phyloP scores from a whole-genome alignment of 2,113 vertebrate genomes.

The Jacana jacana region DNA sequence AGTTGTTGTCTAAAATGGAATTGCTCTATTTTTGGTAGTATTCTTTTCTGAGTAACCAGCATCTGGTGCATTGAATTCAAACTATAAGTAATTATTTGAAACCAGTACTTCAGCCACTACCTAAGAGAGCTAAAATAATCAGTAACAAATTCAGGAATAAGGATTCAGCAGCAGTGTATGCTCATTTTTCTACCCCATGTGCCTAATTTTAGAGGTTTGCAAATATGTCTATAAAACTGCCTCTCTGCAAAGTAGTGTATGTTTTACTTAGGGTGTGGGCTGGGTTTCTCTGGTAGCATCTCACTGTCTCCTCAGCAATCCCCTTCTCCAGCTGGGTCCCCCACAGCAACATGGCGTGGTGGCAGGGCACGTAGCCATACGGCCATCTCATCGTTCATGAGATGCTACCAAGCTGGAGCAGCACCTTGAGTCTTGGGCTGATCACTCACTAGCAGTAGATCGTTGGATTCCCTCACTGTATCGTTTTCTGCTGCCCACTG shows the following conservation, averaged over 20 bases:
- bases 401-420: background rate
- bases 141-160: background rate
- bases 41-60: background rate
- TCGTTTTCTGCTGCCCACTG: background rate
- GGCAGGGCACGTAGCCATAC: rapidly evolving
- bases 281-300: background rate
- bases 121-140: background rate
- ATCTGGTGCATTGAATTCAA: background rate
- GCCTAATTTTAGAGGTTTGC: background rate
- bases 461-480: background rate
- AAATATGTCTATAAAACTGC: background rate
- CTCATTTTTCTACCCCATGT: background rate
- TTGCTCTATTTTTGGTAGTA: background rate
- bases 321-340: background rate
- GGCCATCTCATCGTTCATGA: background rate
- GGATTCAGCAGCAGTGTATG: background rate
- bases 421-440: background rate
- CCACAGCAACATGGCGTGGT: rapidly evolving
- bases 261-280: background rate
- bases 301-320: background rate
- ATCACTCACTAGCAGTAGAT: background rate
- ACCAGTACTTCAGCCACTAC: background rate
- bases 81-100: background rate
- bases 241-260: background rate
- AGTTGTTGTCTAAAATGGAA: background rate